These are phyloP conservation scores for Dromas ardeola DNA, from an alignment of 2,113 vertebrate species.

Conservation along the genomic window DNA sequence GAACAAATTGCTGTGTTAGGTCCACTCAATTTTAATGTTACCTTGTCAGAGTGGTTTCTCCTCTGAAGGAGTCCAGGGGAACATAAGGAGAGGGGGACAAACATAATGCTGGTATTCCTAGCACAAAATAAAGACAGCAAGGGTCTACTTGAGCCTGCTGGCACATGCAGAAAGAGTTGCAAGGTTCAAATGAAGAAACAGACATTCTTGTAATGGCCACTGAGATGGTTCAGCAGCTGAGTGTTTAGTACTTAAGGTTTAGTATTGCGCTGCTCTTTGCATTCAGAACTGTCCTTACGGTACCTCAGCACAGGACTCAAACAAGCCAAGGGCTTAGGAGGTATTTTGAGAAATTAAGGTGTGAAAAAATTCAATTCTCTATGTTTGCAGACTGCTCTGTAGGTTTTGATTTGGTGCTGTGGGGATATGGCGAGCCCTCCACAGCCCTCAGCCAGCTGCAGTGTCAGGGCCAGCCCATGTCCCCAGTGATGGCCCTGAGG, in stretches of 20 bases:
- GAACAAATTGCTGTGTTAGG: background rate
- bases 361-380: background rate
- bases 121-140: background rate
- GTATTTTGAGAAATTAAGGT: background rate
- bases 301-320: background rate
- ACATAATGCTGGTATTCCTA: background rate
- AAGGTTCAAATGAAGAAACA: background rate
- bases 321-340: background rate
- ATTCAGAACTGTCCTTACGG: background rate
- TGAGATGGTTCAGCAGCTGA: background rate
- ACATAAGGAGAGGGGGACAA: background rate
- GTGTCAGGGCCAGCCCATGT: too few species aligned
- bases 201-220: background rate
- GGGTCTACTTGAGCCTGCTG: background rate
- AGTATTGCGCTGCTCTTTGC: background rate
- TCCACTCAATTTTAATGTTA: background rate
- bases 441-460: background rate
- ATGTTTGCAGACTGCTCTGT: background rate
- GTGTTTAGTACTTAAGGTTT: background rate
- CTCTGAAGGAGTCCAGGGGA: background rate
- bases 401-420: background rate
- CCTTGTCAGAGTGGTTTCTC: background rate
- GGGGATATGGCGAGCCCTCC: rapidly evolving
- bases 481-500: too few species aligned
- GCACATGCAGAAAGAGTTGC: background rate